Conservation (phyloP, 2,113 vertebrate species). For the Elgaria multicarinata region DNA sequence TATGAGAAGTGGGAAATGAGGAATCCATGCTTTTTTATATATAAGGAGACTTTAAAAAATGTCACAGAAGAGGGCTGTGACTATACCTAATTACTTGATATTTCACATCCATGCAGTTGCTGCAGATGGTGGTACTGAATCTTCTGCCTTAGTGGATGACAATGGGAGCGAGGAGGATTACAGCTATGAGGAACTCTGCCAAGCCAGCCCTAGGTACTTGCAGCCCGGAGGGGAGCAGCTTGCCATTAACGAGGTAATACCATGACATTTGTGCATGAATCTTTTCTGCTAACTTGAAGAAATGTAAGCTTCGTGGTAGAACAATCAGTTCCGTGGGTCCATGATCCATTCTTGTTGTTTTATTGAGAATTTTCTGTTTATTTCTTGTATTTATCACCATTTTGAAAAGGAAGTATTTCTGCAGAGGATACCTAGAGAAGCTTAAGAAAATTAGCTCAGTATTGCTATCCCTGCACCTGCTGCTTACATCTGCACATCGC, state of each 20-base stretch:
- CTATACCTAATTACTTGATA: constrained; percentile 44
- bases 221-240: constrained; percentile 92
- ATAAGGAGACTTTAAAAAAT: background rate
- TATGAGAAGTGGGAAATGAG: background rate
- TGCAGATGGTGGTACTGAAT: constrained; percentile 84
- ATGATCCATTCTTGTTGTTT: background rate
- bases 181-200: constrained; percentile 91
- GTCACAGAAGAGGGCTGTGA: constrained; percentile 22
- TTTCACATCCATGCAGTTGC: constrained; percentile 67
- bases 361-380: background rate
- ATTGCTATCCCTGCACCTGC: background rate
- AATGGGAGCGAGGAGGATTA: constrained; percentile 95
- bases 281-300: background rate
- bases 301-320: background rate
- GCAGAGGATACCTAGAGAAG: too few relatives aligned
- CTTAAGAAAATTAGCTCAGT: background rate
- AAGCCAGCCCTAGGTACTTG: constrained; percentile 86
- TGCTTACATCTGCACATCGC: background rate
- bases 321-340: background rate
- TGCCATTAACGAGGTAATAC: constrained; percentile 91
- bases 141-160: constrained; percentile 85
- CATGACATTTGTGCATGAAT: background rate
- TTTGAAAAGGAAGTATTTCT: background rate
- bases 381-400: background rate
- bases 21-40: background rate